Percentiles rank a stretch among this genome's conserved stretches.
Conservation (phyloP, 2,797 vertebrate species). For the Tapirus indicus region DNA sequence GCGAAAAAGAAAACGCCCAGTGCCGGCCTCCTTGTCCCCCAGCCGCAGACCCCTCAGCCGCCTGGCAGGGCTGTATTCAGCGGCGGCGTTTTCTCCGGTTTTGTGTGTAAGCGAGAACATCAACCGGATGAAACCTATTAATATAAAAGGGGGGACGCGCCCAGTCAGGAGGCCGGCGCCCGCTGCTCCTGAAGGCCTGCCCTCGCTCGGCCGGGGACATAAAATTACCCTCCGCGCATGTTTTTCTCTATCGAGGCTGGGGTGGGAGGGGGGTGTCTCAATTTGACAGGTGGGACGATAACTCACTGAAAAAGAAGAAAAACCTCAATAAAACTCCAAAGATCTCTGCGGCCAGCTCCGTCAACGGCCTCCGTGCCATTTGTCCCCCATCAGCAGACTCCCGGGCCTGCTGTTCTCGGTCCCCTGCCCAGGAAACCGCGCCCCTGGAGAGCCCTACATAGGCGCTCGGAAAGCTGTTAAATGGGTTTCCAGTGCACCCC, state of each 20-base stretch:
- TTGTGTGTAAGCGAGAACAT: slow-evolving; percentile 29
- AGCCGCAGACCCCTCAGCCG: not conserved
- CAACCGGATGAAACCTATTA: slow-evolving; percentile 58
- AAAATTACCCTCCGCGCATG: not conserved
- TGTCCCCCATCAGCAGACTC: not conserved
- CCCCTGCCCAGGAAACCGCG: not conserved
- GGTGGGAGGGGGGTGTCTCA: not conserved
- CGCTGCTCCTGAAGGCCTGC: slow-evolving; percentile 5
- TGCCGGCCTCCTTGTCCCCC: not conserved
- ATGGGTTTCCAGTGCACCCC: not conserved
- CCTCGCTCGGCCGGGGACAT: not conserved
- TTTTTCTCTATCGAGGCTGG: not conserved
- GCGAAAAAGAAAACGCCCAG: not conserved
- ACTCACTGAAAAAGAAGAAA: not conserved
- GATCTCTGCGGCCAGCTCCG: not conserved
- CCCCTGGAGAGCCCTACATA: accelerated
- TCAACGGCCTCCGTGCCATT: not conserved
- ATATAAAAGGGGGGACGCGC: not conserved
- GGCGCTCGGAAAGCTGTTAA: not conserved
- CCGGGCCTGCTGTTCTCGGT: not conserved
- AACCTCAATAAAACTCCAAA: not conserved
- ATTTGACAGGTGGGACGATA: not conserved
- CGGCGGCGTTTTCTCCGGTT: not conserved
- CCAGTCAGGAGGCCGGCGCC: not conserved
- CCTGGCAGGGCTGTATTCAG: not conserved